Evolutionary conservation across 2,888 invertebrate genomes (phyloP), one percentile per base, ranked within the genome.

Genomic region (Scelioninae gen. 2): DNA sequence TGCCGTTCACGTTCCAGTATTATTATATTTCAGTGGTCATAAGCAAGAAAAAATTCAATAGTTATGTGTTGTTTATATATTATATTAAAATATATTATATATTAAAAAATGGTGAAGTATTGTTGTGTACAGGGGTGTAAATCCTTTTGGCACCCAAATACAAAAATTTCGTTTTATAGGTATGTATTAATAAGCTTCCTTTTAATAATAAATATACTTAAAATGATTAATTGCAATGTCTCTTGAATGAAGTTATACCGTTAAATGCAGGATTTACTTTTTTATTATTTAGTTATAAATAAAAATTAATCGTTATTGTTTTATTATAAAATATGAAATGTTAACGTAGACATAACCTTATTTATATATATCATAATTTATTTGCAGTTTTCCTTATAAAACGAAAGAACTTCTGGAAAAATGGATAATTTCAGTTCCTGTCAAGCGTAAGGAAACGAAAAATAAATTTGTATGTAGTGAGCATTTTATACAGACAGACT

Each of bases 31-130:
- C n/a, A n/a, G n/a, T n/a, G n/a, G n/a, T n/a, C n/a, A n/a, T n/a
- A n/a, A n/a, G n/a, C n/a, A n/a, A n/a, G n/a, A n/a, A n/a, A n/a
- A n/a, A n/a, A n/a, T n/a, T n/a, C n/a, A n/a, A n/a, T n/a, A n/a
- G n/a, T n/a, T n/a, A n/a, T n/a, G n/a, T n/a, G n/a, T n/a, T n/a
- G n/a, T n/a, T n/a, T n/a, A n/a, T n/a, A n/a, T n/a, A n/a, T n/a
- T n/a, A n/a, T n/a, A n/a, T n/a, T n/a, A n/a, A n/a, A n/a, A n/a
- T n/a, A n/a, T n/a, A n/a, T n/a, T n/a, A n/a, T n/a, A n/a, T n/a
- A n/a, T n/a, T n/a, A n/a, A n/a, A n/a, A n/a, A n/a, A 45, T 45
- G 45, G 45, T 45, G n/a, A 45, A 45, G n/a, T 22, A 45, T 11
- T 45, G 45, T n/a, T 45, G 45, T 6, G 45, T 45, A 2, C 6